Conservation (phyloP, 1,140 invertebrate genomes). For the Drosophila grimshawi region DNA sequence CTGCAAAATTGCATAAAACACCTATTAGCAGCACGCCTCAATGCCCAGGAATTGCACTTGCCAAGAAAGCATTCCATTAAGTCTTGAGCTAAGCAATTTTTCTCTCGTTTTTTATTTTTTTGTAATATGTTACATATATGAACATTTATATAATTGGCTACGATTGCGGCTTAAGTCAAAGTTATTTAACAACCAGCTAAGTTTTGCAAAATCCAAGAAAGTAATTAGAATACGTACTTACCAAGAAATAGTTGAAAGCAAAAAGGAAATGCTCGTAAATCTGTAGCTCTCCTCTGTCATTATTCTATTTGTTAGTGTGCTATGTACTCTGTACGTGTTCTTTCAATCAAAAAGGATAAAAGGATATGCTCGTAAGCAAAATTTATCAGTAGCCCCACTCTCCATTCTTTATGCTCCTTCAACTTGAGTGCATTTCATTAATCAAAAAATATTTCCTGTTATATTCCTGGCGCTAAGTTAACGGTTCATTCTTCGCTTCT, state of each 20-base stretch:
- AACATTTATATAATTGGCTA: constrained; percentile 4
- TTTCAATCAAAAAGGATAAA: too few species aligned
- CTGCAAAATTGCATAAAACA: constrained; percentile 48
- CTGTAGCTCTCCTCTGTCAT: too few species aligned
- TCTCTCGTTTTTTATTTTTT: too few species aligned
- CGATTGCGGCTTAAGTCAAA: not conserved
- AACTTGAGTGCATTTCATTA: constrained; percentile 28
- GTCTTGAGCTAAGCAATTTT: not conserved
- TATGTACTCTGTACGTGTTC: too few species aligned
- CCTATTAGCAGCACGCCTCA: constrained; percentile 72
- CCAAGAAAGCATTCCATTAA: constrained; percentile 15
- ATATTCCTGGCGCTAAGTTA: constrained; percentile 56
- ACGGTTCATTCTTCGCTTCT: constrained; percentile 55
- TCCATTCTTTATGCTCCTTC: constrained; percentile 13
- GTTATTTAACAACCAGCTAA: not conserved
- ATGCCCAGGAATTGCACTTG: constrained; percentile 58
- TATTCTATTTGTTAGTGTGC: too few species aligned
- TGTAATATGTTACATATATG: constrained; percentile 9
- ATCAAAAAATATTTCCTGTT: constrained; percentile 34
- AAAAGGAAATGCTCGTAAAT: too few species aligned
- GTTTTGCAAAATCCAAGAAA: not conserved
- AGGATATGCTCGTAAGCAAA: too few species aligned
- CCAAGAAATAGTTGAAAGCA: too few species aligned
- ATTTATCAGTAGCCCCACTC: not conserved
- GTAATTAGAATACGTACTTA: too few species aligned